A percentile compares a stretch with the other conserved stretches of the same genome.
Evolutionary conservation across 2,797 vertebrate genomes (phyloP).

Genomic region (Argentina silus): DNA sequence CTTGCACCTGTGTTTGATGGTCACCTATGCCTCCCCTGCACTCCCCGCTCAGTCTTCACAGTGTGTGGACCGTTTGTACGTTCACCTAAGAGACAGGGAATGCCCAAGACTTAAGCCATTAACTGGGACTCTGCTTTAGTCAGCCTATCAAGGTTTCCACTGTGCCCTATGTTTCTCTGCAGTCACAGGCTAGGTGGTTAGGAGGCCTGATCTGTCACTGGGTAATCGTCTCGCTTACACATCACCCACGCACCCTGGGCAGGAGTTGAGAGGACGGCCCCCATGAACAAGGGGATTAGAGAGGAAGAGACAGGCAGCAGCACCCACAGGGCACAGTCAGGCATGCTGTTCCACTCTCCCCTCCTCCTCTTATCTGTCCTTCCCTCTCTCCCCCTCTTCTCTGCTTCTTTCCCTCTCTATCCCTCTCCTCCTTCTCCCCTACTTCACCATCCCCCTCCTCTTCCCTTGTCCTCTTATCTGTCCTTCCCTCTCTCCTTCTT

Average conservation of each 20-base stretch:
- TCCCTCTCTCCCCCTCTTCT: not conserved
- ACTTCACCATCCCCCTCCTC: not conserved
- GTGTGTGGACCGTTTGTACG: too few relatives aligned
- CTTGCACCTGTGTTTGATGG: too few relatives aligned
- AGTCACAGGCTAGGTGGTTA: not conserved
- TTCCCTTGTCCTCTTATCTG: too few relatives aligned
- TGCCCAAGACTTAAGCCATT: too few relatives aligned
- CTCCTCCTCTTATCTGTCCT: not conserved
- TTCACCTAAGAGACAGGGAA: too few relatives aligned
- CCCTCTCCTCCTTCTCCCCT: not conserved
- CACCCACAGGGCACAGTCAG: slow-evolving; percentile 23
- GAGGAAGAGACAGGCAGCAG: slow-evolving; percentile 49
- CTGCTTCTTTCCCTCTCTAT: not conserved
- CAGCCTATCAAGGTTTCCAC: too few relatives aligned
- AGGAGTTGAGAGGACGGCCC: slow-evolving; percentile 41
- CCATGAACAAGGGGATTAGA: slow-evolving; percentile 51
- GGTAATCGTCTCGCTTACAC: slow-evolving; percentile 59
- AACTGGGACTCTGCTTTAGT: too few relatives aligned
- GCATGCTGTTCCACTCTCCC: slow-evolving; percentile 1
- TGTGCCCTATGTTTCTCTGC: not conserved
- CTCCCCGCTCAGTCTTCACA: too few relatives aligned
- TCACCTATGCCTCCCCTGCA: too few relatives aligned
- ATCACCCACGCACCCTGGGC: slow-evolving; percentile 40
- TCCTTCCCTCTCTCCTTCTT: not conserved
- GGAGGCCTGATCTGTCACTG: not conserved